These are phyloP conservation scores for Troides helena DNA, from an alignment of 2,888 invertebrate genomes.

Conservation along the genomic window DNA sequence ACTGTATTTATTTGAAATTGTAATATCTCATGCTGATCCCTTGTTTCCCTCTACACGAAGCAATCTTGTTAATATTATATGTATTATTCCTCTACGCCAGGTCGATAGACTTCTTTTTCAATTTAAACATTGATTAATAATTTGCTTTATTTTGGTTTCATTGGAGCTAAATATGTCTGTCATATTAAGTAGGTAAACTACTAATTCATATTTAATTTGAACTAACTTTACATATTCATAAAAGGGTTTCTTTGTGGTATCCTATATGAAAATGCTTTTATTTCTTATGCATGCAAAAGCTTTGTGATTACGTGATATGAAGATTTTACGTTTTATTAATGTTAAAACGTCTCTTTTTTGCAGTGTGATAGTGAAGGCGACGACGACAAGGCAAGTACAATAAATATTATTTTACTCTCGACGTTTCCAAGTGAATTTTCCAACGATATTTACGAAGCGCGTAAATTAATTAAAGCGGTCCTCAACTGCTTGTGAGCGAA, in stretches of 20 bases:
- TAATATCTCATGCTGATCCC: slow-evolving; percentile 75
- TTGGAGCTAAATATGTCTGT: slow-evolving; percentile 1
- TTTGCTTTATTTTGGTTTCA: slow-evolving; percentile 8
- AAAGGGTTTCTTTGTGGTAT: not conserved
- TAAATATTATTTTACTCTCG: slow-evolving; percentile 42
- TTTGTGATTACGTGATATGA: slow-evolving; percentile 7
- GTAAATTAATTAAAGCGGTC: slow-evolving; percentile 69
- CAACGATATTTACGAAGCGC: slow-evolving; percentile 55
- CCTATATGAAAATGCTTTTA: not conserved
- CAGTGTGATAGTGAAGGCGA: slow-evolving; percentile 97
- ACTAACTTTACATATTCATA: not conserved
- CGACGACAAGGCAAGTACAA: slow-evolving; percentile 90
- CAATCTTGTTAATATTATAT: slow-evolving; percentile 71
- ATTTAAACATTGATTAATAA: slow-evolving; percentile 21
- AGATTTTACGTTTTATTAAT: slow-evolving; percentile 44
- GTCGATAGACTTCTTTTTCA: slow-evolving; percentile 46
- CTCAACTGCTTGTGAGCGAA: slow-evolving; percentile 58
- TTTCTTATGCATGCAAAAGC: slow-evolving; percentile 32
- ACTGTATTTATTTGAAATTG: slow-evolving; percentile 78
- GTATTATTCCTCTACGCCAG: slow-evolving; percentile 62
- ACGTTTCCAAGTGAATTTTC: slow-evolving; percentile 35
- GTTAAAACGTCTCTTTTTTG: slow-evolving; percentile 73
- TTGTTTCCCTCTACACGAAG: slow-evolving; percentile 66
- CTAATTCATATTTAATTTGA: not conserved
- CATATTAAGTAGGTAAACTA: not conserved